Percentiles rank a stretch among this genome's conserved stretches.
phyloP scores from a whole-genome alignment of 1,140 invertebrate species.

The Lasaia peninsularis region DNA sequence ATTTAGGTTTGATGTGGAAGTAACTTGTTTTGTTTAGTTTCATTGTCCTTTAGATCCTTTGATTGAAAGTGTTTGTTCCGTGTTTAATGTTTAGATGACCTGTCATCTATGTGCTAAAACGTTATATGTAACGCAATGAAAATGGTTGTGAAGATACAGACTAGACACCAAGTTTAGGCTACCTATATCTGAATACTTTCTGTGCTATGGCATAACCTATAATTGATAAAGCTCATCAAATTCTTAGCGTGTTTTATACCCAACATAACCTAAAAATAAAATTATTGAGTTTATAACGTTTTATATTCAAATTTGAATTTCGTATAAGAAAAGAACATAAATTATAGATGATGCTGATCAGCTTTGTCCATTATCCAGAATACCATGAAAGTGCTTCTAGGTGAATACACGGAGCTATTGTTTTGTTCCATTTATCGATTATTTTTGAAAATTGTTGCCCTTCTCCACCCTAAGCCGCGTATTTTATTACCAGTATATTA shows the following conservation, averaged over 20 bases:
- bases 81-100: conserved; percentile 65
- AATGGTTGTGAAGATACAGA: conserved; percentile 55
- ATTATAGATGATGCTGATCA: too few species aligned
- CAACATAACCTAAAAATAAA: too few species aligned
- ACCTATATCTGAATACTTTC: conserved; percentile 43
- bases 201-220: conserved; percentile 58
- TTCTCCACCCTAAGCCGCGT: conserved; percentile 67
- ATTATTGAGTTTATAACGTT: too few species aligned
- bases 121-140: conserved; percentile 74
- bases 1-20: conserved; percentile 58
- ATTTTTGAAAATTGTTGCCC: conserved; percentile 53
- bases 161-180: conserved; percentile 62
- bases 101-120: conserved; percentile 71
- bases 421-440: conserved; percentile 62
- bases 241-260: neutral
- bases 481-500: conserved; percentile 55
- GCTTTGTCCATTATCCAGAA: conserved; percentile 45
- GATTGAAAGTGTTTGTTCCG: conserved; percentile 53
- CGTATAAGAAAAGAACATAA: too few species aligned
- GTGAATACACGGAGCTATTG: conserved; percentile 67
- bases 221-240: conserved; percentile 49
- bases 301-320: too few species aligned
- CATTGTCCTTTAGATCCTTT: conserved; percentile 53
- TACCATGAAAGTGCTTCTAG: conserved; percentile 67
- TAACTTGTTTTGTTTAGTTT: conserved; percentile 46